Conservation (phyloP, 2,797 vertebrate genomes). For the Rhinichthys osculus region DNA sequence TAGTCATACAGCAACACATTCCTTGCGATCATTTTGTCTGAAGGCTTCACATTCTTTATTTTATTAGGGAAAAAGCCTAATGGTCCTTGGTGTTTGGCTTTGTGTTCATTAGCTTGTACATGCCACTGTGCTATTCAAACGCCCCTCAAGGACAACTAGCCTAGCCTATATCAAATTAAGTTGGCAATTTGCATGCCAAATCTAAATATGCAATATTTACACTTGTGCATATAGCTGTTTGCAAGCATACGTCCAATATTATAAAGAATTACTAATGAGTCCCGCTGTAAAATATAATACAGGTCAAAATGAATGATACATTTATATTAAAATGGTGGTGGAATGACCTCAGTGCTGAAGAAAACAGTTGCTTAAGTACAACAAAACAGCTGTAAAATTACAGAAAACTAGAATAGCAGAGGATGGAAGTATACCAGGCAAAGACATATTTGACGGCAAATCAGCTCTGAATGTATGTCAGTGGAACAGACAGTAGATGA, state of each 20-base stretch:
- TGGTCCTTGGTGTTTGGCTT: constrained; percentile 20
- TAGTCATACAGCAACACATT: constrained; percentile 4
- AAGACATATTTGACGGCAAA: constrained; percentile 28
- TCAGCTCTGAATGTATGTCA: constrained; percentile 41
- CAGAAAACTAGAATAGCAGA: neutral
- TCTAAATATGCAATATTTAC: constrained; percentile 6
- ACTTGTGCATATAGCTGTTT: neutral
- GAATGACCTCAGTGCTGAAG: neutral
- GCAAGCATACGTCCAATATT: neutral
- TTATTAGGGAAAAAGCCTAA: constrained; percentile 23
- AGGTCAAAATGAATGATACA: neutral
- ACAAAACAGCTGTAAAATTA: neutral
- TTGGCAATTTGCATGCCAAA: constrained; percentile 32
- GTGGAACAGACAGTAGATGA: constrained; percentile 14
- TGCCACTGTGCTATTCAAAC: constrained; percentile 17
- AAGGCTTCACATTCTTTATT: constrained; percentile 36
- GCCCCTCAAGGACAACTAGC: constrained; percentile 17
- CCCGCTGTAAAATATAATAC: neutral
- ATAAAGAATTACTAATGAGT: neutral
- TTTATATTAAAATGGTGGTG: neutral
- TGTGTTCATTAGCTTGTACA: constrained; percentile 18
- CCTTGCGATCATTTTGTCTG: constrained; percentile 5
- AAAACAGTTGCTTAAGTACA: neutral
- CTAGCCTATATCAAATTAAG: neutral
- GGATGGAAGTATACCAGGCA: neutral